Evolutionary conservation across 2,113 vertebrate genomes (phyloP), one percentile per base, ranked within the genome.

Genomic region (Copsychus sechellarum): DNA sequence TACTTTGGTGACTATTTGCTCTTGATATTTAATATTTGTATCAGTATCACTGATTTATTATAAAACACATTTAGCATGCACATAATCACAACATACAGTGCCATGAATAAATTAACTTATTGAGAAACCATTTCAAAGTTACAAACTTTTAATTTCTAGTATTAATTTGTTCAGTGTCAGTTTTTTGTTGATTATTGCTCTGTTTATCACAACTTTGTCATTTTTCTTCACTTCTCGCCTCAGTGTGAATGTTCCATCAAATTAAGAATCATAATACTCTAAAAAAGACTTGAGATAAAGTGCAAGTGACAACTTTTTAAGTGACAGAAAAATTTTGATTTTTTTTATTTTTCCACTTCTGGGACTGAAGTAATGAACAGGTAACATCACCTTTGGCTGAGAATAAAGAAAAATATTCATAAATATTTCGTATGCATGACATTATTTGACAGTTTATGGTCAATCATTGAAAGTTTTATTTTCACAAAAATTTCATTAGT

Each of bases 321-420:
- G 7, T 34, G 8, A 20, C 8, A 54, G 15, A 29, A 65, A 8
- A 22, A 17, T n/a, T 73, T 33, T 22, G 1, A 1, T 0, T 20
- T 12, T 26, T 23, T 43, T 64, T 40, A n/a, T n/a, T 18, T 26
- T 51, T 47, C 23, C 40, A 9, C 4, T 90, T 76, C 22, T 78
- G 33, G 8, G 9, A 45, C 33, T n/a, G 60, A 73, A 69, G 12
- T 45, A 64, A 45, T 45, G 24, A 31, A 48, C n/a, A 26, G 40
- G 10, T 51, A 61, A 12, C 6, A 36, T 31, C 15, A 1, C 24
- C 29, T 56, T 33, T 66, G 43, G 9, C 18, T 29, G 11, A 58
- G 22, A 54, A n/a, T 14, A 72, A 14, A 77, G 14, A 61, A 56
- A 80, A 51, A 13, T 48, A n/a, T 42, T 47, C 10, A 21, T 18